Evolutionary conservation across 1,140 invertebrate species (phyloP).

Genomic region (Nephila pilipes): DNA sequence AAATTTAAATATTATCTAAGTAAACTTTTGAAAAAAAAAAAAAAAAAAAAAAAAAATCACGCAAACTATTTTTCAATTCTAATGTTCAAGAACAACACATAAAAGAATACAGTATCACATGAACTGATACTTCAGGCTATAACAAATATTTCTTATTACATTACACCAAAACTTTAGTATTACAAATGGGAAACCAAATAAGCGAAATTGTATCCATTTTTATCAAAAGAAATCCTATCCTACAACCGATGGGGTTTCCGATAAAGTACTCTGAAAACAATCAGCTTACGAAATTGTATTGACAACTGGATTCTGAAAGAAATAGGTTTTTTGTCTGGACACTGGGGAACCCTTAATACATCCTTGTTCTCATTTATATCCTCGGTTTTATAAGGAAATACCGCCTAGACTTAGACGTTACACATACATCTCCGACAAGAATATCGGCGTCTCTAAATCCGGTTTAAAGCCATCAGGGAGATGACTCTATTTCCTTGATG

Average conservation of each 20-base stretch:
- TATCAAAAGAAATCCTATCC: neutral
- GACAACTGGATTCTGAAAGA: neutral
- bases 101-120: too few species aligned
- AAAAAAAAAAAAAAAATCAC: neutral
- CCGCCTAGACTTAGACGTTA: neutral
- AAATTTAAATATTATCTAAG: too few species aligned
- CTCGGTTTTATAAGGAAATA: neutral
- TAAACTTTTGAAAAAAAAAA: neutral
- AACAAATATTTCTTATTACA: neutral
- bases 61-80: too few species aligned
- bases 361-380: neutral
- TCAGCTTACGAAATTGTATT: neutral
- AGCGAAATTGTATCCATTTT: neutral
- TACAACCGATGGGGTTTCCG: neutral
- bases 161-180: neutral
- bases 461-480: neutral
- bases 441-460: neutral
- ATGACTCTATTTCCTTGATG: conserved; percentile 31
- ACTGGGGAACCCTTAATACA: too few species aligned
- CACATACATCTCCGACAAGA: neutral
- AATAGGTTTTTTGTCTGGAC: neutral
- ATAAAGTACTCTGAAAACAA: neutral
- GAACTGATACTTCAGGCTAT: too few species aligned
- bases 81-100: too few species aligned
- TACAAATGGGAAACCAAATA: neutral